Base-by-base conservation (phyloP, 64 coral and sea anemone species). In the Porites lutea region DNA sequence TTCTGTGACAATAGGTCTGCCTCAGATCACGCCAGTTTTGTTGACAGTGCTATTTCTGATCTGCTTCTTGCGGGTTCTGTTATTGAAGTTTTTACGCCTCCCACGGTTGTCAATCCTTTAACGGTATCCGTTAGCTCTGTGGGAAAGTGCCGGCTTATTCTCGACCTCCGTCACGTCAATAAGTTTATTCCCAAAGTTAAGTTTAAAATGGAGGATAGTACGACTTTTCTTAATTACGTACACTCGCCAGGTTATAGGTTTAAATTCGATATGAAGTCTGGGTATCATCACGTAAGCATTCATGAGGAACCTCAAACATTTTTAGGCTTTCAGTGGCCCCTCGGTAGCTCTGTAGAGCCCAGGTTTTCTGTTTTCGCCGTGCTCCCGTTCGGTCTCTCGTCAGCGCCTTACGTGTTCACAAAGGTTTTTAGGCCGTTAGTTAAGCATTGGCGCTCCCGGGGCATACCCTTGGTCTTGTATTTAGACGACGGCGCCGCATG, bases 121-220 rank as follows among this genome's bases (percentile, higher is more conserved):
- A 82, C 61, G 4, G 85, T 93, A 16, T 93, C 74, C 7, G 53
- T 87, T 23, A 88, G 79, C 88, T 69, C 91, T 0, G 65, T 60
- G 59, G 79, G 90, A 11, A 83, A 83, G 51, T 13, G 54, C n/a
- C 20, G 10, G 16, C 65, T 93, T 52, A 89, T 93, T 58, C 76
- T 89, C 13, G 75, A 88, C 47, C 48, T 93, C 12, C 48, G 92
- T 13, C 86, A 93, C 48, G 86, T 93, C 14, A 93, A 93, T 73
- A 88, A 88, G 59, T 80, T n/a, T 49, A 82, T 93, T 79, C 83
- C 92, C 8, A 79, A 94, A 71, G 22, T 21, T 59, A 94, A 69
- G 22, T 93, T 93, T 79, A 5, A 59, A 16, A 88, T 93, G 91
- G 91, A 93, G 61, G 91, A 93, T 71, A 70, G 91, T 43, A 75